A percentile compares a stretch with the other conserved stretches of the same genome.
Evolutionary conservation across 2,797 vertebrate genomes (phyloP).

Genomic region (Apogon talboti): DNA sequence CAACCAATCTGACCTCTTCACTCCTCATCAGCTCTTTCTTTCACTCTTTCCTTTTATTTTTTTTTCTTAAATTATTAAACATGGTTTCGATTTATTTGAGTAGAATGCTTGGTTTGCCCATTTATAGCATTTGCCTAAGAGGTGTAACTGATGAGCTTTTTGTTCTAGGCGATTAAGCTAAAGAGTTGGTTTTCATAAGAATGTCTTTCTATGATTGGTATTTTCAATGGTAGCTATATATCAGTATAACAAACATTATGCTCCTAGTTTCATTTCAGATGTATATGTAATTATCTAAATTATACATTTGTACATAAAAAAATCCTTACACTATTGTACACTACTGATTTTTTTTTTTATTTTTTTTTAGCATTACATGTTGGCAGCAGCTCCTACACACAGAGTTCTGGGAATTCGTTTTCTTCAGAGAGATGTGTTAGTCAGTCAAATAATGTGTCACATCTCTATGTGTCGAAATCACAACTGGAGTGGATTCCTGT

Average conservation of each 20-base stretch:
- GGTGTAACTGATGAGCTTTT: slow-evolving; percentile 56
- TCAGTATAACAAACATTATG: slow-evolving; percentile 29
- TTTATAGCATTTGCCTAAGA: slow-evolving; percentile 52
- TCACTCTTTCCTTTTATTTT: not conserved
- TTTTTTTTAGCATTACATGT: not conserved
- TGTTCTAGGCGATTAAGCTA: slow-evolving; percentile 51
- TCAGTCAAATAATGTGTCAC: not conserved
- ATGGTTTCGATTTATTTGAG: slow-evolving; percentile 39
- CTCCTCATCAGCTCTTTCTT: too few species aligned
- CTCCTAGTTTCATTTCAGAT: slow-evolving; percentile 28
- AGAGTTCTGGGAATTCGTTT: not conserved
- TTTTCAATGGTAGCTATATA: slow-evolving; percentile 10
- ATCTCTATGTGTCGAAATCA: too few species aligned
- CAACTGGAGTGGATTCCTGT: too few species aligned
- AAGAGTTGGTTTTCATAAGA: slow-evolving; percentile 37
- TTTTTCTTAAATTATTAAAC: slow-evolving; percentile 27
- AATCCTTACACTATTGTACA: not conserved
- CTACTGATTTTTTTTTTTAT: not conserved
- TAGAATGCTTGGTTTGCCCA: slow-evolving; percentile 35
- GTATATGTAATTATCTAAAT: not conserved
- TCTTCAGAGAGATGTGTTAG: not conserved
- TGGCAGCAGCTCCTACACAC: not conserved
- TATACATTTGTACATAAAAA: slow-evolving; percentile 2
- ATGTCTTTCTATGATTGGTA: slow-evolving; percentile 16
- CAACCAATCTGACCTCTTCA: too few species aligned